These are phyloP conservation scores for Cetoscarus ocellatus DNA, from an alignment of 2,797 vertebrate species.

Conservation along the genomic window DNA sequence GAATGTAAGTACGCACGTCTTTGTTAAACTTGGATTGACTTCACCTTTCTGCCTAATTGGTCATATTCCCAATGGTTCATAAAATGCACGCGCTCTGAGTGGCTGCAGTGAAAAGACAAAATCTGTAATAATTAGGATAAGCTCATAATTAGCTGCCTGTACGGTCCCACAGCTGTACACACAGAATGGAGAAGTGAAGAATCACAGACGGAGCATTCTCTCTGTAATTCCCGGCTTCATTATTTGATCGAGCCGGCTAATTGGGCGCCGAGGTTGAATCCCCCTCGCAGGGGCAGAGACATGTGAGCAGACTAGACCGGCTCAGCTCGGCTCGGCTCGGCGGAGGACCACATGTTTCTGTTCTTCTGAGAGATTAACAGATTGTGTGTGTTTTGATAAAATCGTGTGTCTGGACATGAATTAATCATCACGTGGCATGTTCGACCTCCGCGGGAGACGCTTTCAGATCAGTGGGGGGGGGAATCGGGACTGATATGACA, in stretches of 20 bases:
- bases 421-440: conserved; percentile 45
- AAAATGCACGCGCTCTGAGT: conserved; percentile 7
- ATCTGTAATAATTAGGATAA: conserved; percentile 59
- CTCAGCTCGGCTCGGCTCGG: conserved; percentile 13
- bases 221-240: conserved; percentile 39
- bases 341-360: conserved; percentile 35
- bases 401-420: conserved; percentile 60
- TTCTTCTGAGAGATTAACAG: conserved; percentile 66
- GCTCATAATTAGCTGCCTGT: conserved; percentile 49
- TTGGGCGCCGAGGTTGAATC: conserved; percentile 50
- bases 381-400: conserved; percentile 61
- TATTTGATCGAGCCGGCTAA: conserved; percentile 54
- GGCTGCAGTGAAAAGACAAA: conserved; percentile 31
- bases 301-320: conserved; percentile 44
- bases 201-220: conserved; percentile 40
- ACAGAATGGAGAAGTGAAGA: conserved; percentile 27
- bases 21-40: conserved; percentile 36
- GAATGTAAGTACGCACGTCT: conserved; percentile 27
- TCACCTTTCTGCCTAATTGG: conserved; percentile 54
- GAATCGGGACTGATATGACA: conserved; percentile 18
- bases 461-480: conserved; percentile 42
- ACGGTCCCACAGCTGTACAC: conserved; percentile 43
- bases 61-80: conserved; percentile 41
- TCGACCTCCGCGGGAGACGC: neutral
- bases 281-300: conserved; percentile 37